Conservation (phyloP, 2,888 invertebrate species). For the Drosophila conformis region DNA sequence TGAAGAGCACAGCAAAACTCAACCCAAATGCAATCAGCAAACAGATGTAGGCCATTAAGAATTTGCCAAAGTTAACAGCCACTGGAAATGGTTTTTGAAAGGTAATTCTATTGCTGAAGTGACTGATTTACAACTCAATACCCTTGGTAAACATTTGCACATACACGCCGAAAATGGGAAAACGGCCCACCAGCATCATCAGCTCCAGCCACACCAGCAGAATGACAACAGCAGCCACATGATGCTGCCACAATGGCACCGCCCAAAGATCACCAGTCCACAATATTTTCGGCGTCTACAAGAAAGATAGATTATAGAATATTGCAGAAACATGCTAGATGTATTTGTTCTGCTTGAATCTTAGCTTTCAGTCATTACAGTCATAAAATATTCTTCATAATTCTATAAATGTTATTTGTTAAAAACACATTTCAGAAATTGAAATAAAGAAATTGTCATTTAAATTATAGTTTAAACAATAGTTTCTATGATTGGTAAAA, state of each 20-base stretch:
- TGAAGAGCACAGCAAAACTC: slow-evolving; percentile 93
- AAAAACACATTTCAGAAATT: not conserved
- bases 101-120: not conserved
- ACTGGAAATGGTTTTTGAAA: slow-evolving; percentile 85
- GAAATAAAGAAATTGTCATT: no score
- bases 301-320: not conserved
- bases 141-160: slow-evolving; percentile 95
- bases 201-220: slow-evolving; percentile 93
- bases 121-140: slow-evolving; percentile 49
- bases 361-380: no score
- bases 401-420: not conserved
- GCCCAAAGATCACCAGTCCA: slow-evolving; percentile 74
- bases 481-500: not conserved
- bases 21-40: slow-evolving; percentile 92
- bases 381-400: not conserved
- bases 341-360: not conserved
- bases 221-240: slow-evolving; percentile 91
- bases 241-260: slow-evolving; percentile 90
- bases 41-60: slow-evolving; percentile 92
- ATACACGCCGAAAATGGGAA: slow-evolving; percentile 94
- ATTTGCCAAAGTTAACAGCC: slow-evolving; percentile 92
- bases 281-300: slow-evolving; percentile 82
- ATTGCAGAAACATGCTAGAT: not conserved
- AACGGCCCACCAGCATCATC: slow-evolving; percentile 94
- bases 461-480: not conserved